Evolutionary conservation across 2,113 vertebrate genomes (phyloP).

Genomic region (Melanerpes aurifrons): DNA sequence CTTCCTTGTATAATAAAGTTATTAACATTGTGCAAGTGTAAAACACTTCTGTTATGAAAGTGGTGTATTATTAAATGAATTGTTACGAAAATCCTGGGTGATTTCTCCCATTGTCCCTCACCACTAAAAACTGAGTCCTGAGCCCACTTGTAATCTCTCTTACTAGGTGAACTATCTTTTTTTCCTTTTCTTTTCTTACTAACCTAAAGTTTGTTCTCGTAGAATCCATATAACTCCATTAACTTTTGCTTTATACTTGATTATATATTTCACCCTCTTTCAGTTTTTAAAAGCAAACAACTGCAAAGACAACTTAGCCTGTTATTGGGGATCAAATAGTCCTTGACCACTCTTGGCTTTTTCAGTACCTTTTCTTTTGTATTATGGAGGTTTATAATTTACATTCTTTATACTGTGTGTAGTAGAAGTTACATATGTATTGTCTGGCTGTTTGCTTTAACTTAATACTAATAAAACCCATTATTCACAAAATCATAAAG

Average conservation of each 20-base stretch:
- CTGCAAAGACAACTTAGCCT: conserved; percentile 48
- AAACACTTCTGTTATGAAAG: conserved; percentile 84
- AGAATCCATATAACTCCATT: conserved; percentile 71
- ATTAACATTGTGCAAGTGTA: conserved; percentile 85
- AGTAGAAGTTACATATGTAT: conserved; percentile 82
- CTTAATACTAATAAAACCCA: conserved; percentile 83
- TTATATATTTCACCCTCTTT: conserved; percentile 68
- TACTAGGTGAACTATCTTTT: conserved; percentile 44
- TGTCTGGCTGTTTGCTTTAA: conserved; percentile 84
- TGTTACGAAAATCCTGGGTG: conserved; percentile 78
- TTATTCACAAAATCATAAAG: conserved; percentile 78
- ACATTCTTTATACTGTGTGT: conserved; percentile 82
- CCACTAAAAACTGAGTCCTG: conserved; percentile 57
- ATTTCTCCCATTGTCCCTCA: conserved; percentile 71
- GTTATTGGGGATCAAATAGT: conserved; percentile 64
- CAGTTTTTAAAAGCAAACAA: conserved; percentile 55
- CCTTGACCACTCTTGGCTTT: conserved; percentile 74
- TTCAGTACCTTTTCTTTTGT: conserved; percentile 70
- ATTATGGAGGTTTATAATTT: conserved; percentile 79
- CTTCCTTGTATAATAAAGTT: conserved; percentile 83
- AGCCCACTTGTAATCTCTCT: conserved; percentile 60
- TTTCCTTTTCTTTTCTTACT: conserved; percentile 14
- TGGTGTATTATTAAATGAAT: conserved; percentile 80
- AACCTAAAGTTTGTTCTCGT: conserved; percentile 66
- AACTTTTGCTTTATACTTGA: conserved; percentile 67